phyloP scores from a whole-genome alignment of 2,888 invertebrate genomes.

The Polylopha cassiicola region DNA sequence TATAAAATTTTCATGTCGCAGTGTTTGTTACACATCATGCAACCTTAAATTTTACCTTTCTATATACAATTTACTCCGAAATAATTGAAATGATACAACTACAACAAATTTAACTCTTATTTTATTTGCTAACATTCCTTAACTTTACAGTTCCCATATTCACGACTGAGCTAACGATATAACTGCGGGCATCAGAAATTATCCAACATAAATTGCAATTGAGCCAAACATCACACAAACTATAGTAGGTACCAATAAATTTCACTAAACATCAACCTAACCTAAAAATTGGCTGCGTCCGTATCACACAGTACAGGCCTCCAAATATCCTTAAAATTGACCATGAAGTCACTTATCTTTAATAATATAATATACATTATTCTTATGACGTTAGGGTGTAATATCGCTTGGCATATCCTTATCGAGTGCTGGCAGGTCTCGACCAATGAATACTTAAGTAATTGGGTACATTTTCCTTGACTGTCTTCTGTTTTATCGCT shows the following conservation, averaged over 20 bases:
- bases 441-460: conserved; percentile 17
- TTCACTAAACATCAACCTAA: background rate
- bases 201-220: conserved; percentile 6
- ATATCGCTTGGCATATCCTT: conserved; percentile 5
- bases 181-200: no score
- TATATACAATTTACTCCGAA: no score
- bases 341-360: background rate
- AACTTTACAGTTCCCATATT: no score
- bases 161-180: no score
- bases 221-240: background rate
- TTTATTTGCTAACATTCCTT: no score
- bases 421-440: conserved; percentile 14
- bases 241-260: conserved; percentile 8
- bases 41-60: no score
- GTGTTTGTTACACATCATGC: no score
- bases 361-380: conserved; percentile 1
- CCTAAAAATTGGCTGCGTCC: background rate
- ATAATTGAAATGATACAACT: no score
- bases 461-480: conserved; percentile 19
- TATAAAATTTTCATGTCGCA: no score
- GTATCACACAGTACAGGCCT: background rate
- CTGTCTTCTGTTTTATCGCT: no score
- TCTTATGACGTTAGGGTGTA: conserved; percentile 1
- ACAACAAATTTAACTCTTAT: no score
- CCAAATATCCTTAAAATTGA: background rate